Conservation (phyloP, 1,140 invertebrate species). For the Drosophila tsacasi region DNA sequence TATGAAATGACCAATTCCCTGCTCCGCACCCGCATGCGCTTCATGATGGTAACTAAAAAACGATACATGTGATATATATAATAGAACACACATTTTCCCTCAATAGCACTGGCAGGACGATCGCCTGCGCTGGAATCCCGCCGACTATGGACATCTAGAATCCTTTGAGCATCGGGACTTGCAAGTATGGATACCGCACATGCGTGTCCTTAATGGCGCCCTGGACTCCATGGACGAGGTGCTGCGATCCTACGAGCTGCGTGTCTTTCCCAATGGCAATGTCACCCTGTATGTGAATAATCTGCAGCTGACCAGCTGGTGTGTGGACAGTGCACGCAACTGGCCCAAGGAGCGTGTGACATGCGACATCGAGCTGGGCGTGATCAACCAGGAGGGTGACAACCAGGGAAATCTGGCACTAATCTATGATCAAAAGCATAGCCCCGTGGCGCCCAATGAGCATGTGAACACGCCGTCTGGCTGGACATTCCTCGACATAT, state of each 20-base stretch:
- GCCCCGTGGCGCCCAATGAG: constrained; percentile 51
- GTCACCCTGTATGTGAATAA: constrained; percentile 56
- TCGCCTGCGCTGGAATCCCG: constrained; percentile 59
- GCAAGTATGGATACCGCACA: constrained; percentile 64
- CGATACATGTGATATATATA: neutral
- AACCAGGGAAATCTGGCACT: constrained; percentile 34
- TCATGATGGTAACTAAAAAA: constrained; percentile 55
- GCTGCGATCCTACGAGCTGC: constrained; percentile 40
- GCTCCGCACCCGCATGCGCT: constrained; percentile 57
- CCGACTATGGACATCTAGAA: constrained; percentile 29
- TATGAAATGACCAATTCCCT: constrained; percentile 62
- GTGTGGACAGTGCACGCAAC: constrained; percentile 66
- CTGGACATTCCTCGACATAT: constrained; percentile 66
- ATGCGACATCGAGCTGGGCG: constrained; percentile 67
- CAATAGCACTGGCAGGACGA: constrained; percentile 64
- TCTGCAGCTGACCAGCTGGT: constrained; percentile 66
- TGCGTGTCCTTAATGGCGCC: constrained; percentile 65
- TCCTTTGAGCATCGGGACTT: constrained; percentile 44
- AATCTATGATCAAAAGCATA: constrained; percentile 41
- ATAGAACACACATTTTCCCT: neutral
- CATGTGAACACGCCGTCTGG: constrained; percentile 71
- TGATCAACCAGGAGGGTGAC: constrained; percentile 38
- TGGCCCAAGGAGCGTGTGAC: constrained; percentile 73
- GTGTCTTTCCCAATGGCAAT: constrained; percentile 64
- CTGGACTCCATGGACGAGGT: constrained; percentile 35